phyloP scores from a whole-genome alignment of 2,888 invertebrate genomes.

The Shargacucullia verbasci region DNA sequence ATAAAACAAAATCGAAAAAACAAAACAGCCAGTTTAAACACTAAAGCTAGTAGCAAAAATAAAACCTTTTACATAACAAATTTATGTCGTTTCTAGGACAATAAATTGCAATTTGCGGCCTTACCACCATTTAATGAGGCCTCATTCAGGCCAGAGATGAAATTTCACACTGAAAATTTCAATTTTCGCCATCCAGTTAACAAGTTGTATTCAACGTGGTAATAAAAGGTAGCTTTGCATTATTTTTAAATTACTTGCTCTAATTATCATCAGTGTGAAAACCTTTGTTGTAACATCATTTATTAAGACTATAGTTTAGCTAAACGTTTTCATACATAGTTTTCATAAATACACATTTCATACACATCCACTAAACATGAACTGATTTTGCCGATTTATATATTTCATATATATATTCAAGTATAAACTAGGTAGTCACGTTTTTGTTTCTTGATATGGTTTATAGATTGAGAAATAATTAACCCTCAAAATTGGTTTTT shows the following conservation, averaged over 20 bases:
- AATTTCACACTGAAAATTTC: slow-evolving; percentile 66
- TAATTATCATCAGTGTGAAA: slow-evolving; percentile 31
- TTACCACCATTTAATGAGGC: slow-evolving; percentile 58
- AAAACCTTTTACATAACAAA: slow-evolving; percentile 51
- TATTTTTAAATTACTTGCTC: slow-evolving; percentile 39
- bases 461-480: no score
- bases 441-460: no score
- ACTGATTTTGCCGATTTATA: no score
- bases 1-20: no score
- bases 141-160: slow-evolving; percentile 55
- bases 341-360: no score
- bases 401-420: no score
- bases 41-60: slow-evolving; percentile 36
- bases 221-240: slow-evolving; percentile 41
- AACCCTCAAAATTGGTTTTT: no score
- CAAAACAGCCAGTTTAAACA: slow-evolving; percentile 14
- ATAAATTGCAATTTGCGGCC: slow-evolving; percentile 65
- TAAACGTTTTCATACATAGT: no score
- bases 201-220: slow-evolving; percentile 56
- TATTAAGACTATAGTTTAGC: no score
- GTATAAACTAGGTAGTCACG: no score
- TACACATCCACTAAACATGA: no score
- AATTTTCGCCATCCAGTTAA: slow-evolving; percentile 62
- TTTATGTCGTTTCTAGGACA: slow-evolving; percentile 56
- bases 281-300: background rate